Conservation (phyloP, 1,140 invertebrate genomes). For the Eurosta solidaginis region DNA sequence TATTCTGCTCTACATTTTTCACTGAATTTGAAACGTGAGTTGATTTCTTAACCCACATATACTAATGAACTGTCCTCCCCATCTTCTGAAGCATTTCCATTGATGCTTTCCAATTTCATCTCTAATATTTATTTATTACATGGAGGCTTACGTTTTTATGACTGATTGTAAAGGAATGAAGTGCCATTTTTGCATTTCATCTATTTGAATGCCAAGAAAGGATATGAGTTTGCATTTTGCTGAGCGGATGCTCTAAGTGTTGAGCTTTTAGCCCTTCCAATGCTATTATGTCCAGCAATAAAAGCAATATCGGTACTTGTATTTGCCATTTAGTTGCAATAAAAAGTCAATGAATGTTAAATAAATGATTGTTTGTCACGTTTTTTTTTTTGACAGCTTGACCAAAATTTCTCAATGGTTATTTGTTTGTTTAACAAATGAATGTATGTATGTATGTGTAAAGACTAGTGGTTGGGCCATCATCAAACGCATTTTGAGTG, state of each 20-base stretch:
- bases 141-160: slow-evolving; percentile 53
- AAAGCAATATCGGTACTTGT: neutral
- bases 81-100: neutral
- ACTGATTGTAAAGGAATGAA: too few relatives aligned
- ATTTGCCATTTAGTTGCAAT: too few relatives aligned
- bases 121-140: slow-evolving; percentile 54
- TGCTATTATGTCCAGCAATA: neutral
- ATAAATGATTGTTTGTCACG: slow-evolving; percentile 53
- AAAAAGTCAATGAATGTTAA: slow-evolving; percentile 58
- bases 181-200: slow-evolving; percentile 35
- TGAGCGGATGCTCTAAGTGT: slow-evolving; percentile 34
- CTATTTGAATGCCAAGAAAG: slow-evolving; percentile 30
- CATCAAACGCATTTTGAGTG: too few relatives aligned
- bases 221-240: slow-evolving; percentile 59
- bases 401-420: slow-evolving; percentile 36
- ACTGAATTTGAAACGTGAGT: slow-evolving; percentile 57
- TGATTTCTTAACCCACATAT: slow-evolving; percentile 58
- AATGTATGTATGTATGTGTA: too few relatives aligned
- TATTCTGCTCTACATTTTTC: too few relatives aligned
- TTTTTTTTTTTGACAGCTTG: slow-evolving; percentile 47
- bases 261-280: slow-evolving; percentile 28
- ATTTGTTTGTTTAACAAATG: slow-evolving; percentile 58
- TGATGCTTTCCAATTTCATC: slow-evolving; percentile 28
- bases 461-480: too few relatives aligned
- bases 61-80: too few relatives aligned